Conservation (phyloP, 1,140 invertebrate genomes). For the Ditylenchus dipsaci region DNA sequence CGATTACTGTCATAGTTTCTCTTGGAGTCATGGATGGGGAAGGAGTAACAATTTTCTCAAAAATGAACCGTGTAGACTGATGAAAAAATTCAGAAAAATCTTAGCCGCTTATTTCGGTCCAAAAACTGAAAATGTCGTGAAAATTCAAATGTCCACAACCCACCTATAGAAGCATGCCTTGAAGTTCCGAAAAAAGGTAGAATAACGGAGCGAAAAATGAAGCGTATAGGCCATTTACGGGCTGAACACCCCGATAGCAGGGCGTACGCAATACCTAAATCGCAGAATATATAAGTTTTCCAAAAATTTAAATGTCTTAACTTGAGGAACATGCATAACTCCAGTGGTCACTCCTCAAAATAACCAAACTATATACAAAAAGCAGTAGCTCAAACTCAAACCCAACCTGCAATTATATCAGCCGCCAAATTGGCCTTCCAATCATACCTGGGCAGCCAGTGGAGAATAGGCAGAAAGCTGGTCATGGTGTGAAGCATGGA, state of each 20-base stretch:
- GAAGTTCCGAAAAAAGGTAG: slow-evolving; percentile 62
- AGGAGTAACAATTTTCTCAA: too few relatives aligned
- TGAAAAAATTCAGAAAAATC: background rate
- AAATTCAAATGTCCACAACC: background rate
- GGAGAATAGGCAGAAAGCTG: slow-evolving; percentile 33
- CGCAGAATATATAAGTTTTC: background rate
- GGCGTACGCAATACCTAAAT: slow-evolving; percentile 61
- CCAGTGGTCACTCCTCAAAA: slow-evolving; percentile 46
- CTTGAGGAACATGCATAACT: slow-evolving; percentile 54
- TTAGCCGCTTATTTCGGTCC: background rate
- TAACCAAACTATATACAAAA: background rate
- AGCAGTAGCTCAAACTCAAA: background rate
- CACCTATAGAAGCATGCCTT: slow-evolving; percentile 59
- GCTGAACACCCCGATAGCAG: slow-evolving; percentile 60
- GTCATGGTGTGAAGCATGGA: background rate
- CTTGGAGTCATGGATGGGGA: too few relatives aligned
- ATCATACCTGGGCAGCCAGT: slow-evolving; percentile 44
- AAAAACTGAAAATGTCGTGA: background rate
- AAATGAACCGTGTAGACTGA: too few relatives aligned
- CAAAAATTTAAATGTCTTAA: background rate
- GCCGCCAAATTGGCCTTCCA: slow-evolving; percentile 38
- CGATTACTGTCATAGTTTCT: too few relatives aligned
- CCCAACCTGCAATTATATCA: slow-evolving; percentile 56
- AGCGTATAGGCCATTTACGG: slow-evolving; percentile 62
- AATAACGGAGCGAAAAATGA: slow-evolving; percentile 62